phyloP scores from a whole-genome alignment of 1,140 invertebrate genomes.

The Octopus bimaculoides region DNA sequence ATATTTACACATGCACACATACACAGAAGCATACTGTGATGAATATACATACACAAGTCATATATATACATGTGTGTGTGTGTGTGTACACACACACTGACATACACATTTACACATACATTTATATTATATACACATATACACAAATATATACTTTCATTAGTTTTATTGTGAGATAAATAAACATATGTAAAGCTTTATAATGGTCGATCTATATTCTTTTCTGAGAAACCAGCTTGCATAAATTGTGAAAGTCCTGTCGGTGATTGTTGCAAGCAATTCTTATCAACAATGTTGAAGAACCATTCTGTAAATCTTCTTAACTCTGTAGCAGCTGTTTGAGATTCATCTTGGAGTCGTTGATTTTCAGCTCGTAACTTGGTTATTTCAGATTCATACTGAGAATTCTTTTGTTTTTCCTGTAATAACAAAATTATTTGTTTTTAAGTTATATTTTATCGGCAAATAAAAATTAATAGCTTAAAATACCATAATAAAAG shows the following conservation, averaged over 20 bases:
- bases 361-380: constrained; percentile 80
- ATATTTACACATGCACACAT: no score
- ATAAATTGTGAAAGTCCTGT: constrained; percentile 10
- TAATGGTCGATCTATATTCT: not conserved
- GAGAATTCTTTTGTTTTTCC: constrained; percentile 45
- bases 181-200: not conserved
- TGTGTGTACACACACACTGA: no score
- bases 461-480: not conserved
- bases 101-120: no score
- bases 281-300: constrained; percentile 77
- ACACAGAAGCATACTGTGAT: no score
- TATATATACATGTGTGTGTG: no score
- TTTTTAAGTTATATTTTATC: not conserved
- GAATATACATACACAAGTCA: no score
- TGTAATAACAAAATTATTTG: constrained; percentile 18
- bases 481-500: no score
- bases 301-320: constrained; percentile 92
- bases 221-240: constrained; percentile 1
- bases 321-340: constrained; percentile 82
- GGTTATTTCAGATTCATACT: constrained; percentile 62
- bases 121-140: no score
- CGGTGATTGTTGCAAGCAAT: constrained; percentile 33
- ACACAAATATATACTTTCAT: no score
- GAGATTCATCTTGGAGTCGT: constrained; percentile 82
- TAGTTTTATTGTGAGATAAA: no score